phyloP scores from a whole-genome alignment of 1,140 invertebrate genomes.

The Sycophaga agraensis region DNA sequence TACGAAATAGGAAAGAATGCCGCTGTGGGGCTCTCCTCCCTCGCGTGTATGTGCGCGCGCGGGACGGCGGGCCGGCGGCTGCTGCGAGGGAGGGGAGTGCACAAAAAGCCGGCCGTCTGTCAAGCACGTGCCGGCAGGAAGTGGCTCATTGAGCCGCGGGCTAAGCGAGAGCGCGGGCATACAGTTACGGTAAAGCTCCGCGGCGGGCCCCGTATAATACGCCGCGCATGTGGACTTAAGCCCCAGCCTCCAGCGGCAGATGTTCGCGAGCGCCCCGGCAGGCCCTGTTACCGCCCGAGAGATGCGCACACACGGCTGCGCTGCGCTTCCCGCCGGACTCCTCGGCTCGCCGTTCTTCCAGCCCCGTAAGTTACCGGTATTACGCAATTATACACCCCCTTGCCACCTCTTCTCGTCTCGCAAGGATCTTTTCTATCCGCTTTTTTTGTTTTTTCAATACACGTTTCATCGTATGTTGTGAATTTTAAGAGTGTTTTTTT shows the following conservation, averaged over 20 bases:
- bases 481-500: too few relatives aligned
- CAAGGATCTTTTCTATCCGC: too few relatives aligned
- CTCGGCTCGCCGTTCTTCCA: too few relatives aligned
- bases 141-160: conserved; percentile 41
- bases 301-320: too few relatives aligned
- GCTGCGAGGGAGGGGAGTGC: not conserved
- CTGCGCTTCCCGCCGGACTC: too few relatives aligned
- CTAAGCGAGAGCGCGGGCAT: conserved; percentile 11
- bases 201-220: conserved; percentile 31
- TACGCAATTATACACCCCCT: too few relatives aligned
- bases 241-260: conserved; percentile 37
- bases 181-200: conserved; percentile 23
- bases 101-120: not conserved
- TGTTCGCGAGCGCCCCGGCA: conserved; percentile 23
- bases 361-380: too few relatives aligned
- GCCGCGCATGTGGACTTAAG: too few relatives aligned
- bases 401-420: too few relatives aligned
- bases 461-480: too few relatives aligned
- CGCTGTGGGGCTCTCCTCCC: not conserved
- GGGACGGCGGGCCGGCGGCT: not conserved
- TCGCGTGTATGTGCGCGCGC: not conserved
- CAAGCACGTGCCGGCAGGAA: conserved; percentile 42
- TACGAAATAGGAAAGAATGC: not conserved
- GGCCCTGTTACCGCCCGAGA: too few relatives aligned
- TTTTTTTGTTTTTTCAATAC: too few relatives aligned